Percentiles rank a stretch among this genome's conserved stretches.
These are phyloP conservation scores for Pterocles burchelli DNA, from an alignment of 2,113 vertebrate genomes.

Conservation along the genomic window DNA sequence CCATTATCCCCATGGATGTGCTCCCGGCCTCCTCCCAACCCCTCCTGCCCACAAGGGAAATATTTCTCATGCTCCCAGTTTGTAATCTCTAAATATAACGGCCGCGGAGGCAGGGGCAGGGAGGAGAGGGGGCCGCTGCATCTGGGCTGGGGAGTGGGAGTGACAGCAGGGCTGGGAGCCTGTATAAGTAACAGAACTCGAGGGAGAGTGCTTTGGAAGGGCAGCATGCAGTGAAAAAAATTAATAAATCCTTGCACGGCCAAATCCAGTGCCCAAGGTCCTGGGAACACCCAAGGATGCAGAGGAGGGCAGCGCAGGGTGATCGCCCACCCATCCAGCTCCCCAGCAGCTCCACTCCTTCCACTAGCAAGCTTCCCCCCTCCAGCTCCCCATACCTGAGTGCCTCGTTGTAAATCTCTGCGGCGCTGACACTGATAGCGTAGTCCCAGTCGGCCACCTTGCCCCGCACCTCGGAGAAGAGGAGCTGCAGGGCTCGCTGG, in stretches of 20 bases:
- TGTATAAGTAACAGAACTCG: rapidly evolving
- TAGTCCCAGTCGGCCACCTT: constrained; percentile 90
- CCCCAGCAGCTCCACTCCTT: rapidly evolving
- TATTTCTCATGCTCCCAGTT: neutral
- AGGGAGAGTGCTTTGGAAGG: neutral
- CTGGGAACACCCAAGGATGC: neutral
- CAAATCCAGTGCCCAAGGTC: neutral
- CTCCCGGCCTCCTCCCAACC: neutral
- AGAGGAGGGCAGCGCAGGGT: neutral
- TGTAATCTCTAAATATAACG: neutral
- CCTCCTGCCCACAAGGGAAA: neutral
- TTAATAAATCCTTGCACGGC: neutral
- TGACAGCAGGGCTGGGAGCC: neutral
- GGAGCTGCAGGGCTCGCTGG: constrained; percentile 90
- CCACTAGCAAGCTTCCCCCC: neutral
- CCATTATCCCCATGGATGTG: rapidly evolving
- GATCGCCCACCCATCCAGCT: neutral
- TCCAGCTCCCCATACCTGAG: constrained; percentile 68
- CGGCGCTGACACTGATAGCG: constrained; percentile 88
- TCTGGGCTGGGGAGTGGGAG: neutral
- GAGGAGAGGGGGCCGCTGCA: neutral
- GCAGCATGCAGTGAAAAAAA: rapidly evolving
- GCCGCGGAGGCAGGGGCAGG: rapidly evolving
- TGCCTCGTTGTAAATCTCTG: constrained; percentile 95
- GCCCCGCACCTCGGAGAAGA: constrained; percentile 89